Percentiles rank a stretch among this genome's conserved stretches.
Evolutionary conservation across 2,888 invertebrate genomes (phyloP).

Genomic region (Saturnia pavonia): DNA sequence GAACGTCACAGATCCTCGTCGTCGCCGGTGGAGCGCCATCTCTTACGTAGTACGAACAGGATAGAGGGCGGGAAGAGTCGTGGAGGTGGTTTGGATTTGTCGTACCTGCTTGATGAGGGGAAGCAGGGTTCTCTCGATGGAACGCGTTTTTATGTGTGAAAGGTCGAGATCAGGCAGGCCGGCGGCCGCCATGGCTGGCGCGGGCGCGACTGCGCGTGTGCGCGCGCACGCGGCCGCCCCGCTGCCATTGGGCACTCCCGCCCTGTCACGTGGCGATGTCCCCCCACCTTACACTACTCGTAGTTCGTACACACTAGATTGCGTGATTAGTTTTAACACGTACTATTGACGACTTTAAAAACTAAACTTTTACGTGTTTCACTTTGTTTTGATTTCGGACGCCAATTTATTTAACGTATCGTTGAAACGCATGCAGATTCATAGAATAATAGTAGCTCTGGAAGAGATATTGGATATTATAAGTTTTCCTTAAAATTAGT

Average conservation of each 20-base stretch:
- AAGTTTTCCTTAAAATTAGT: neutral
- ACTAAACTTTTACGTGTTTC: constrained; percentile 60
- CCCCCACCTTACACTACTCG: constrained; percentile 42
- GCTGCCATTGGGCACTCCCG: constrained; percentile 54
- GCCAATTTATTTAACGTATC: constrained; percentile 40
- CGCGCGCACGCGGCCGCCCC: constrained; percentile 58
- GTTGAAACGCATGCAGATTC: constrained; percentile 36
- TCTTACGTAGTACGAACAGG: neutral
- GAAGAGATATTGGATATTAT: neutral
- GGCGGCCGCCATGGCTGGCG: constrained; percentile 84
- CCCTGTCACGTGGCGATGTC: constrained; percentile 54
- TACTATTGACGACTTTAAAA: constrained; percentile 60
- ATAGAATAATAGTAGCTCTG: constrained; percentile 25
- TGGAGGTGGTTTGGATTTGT: constrained; percentile 30
- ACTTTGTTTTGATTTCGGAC: constrained; percentile 64
- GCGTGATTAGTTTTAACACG: constrained; percentile 49
- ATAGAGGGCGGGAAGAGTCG: constrained; percentile 24
- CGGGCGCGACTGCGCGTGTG: constrained; percentile 73
- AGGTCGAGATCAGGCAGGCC: constrained; percentile 81
- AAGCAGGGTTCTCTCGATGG: constrained; percentile 96
- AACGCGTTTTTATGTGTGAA: constrained; percentile 95
- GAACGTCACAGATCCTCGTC: constrained; percentile 40
- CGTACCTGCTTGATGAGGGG: constrained; percentile 97
- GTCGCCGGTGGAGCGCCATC: constrained; percentile 19
- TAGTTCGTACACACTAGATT: constrained; percentile 12